Percentiles rank a stretch among this genome's conserved stretches.
These are phyloP conservation scores for Trichonephila clavipes DNA, from an alignment of 1,140 invertebrate species.

Conservation along the genomic window DNA sequence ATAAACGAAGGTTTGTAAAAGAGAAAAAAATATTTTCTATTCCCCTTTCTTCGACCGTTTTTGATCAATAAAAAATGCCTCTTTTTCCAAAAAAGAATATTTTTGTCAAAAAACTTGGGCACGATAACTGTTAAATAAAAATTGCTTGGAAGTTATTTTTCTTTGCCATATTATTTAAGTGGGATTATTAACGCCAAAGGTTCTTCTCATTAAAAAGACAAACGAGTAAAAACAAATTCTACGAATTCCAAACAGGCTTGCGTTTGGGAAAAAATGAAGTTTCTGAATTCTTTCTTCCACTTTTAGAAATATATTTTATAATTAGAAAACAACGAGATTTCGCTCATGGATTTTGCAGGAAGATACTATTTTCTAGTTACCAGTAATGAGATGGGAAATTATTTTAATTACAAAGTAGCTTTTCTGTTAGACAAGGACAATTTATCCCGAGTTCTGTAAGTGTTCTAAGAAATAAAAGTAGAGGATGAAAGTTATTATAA, in stretches of 20 bases:
- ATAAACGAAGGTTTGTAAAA: not conserved
- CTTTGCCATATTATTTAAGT: not conserved
- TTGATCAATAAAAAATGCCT: not conserved
- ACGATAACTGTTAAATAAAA: not conserved
- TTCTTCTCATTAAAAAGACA: constrained; percentile 23
- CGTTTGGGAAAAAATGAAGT: not conserved
- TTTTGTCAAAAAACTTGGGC: not conserved
- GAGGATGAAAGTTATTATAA: not conserved
- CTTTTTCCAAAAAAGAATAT: not conserved
- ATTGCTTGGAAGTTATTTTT: not conserved
- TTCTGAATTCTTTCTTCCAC: not conserved
- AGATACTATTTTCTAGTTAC: not conserved
- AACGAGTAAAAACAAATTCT: constrained; percentile 5
- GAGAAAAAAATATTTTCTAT: not conserved
- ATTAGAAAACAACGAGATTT: not conserved
- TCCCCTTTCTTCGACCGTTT: not conserved
- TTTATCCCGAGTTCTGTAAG: not conserved
- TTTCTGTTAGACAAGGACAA: not conserved
- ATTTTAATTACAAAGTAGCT: not conserved
- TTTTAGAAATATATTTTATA: constrained; percentile 29
- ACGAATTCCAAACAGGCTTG: not conserved
- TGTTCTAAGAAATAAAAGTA: not conserved
- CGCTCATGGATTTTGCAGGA: not conserved
- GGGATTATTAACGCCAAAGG: constrained; percentile 19
- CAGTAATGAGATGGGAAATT: not conserved